These are phyloP conservation scores for Napeogenes sylphis DNA, from an alignment of 2,888 invertebrate genomes.

Conservation along the genomic window DNA sequence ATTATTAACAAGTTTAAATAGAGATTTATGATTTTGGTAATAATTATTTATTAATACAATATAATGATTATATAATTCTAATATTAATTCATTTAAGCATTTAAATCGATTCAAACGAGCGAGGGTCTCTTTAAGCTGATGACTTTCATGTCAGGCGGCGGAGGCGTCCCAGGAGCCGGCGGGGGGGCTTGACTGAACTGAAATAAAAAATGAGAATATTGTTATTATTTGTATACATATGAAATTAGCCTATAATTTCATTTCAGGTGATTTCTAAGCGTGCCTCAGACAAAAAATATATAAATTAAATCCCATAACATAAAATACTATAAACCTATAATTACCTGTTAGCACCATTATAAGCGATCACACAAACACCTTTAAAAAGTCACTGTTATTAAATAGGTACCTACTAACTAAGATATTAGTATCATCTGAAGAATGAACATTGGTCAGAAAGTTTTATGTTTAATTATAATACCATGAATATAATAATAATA, in stretches of 20 bases:
- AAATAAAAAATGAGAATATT: background rate
- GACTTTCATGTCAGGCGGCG: slow-evolving; percentile 48
- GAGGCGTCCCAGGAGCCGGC: slow-evolving; percentile 40
- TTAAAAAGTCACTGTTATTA: background rate
- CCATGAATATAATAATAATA: too few relatives aligned
- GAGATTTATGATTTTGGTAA: too few relatives aligned
- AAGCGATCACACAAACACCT: slow-evolving; percentile 8
- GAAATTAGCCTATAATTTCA: too few relatives aligned
- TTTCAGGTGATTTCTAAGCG: too few relatives aligned
- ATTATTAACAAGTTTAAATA: too few relatives aligned
- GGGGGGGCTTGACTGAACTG: slow-evolving; percentile 12
- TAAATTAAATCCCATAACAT: slow-evolving; percentile 6
- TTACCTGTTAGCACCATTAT: slow-evolving; percentile 11
- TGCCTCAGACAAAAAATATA: background rate
- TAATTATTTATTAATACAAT: too few relatives aligned
- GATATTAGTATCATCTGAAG: too few relatives aligned
- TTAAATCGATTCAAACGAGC: slow-evolving; percentile 42
- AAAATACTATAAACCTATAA: slow-evolving; percentile 12
- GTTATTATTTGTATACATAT: too few relatives aligned
- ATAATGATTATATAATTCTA: too few relatives aligned
- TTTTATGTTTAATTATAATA: too few relatives aligned
- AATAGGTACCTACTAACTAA: too few relatives aligned
- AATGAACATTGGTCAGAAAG: background rate
- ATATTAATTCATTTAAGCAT: too few relatives aligned
- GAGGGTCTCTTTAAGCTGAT: slow-evolving; percentile 63